Percentiles rank a stretch among this genome's conserved stretches.
These are phyloP conservation scores for Chlorodrepanis virens DNA, from an alignment of 2,113 vertebrate genomes.

Conservation along the genomic window DNA sequence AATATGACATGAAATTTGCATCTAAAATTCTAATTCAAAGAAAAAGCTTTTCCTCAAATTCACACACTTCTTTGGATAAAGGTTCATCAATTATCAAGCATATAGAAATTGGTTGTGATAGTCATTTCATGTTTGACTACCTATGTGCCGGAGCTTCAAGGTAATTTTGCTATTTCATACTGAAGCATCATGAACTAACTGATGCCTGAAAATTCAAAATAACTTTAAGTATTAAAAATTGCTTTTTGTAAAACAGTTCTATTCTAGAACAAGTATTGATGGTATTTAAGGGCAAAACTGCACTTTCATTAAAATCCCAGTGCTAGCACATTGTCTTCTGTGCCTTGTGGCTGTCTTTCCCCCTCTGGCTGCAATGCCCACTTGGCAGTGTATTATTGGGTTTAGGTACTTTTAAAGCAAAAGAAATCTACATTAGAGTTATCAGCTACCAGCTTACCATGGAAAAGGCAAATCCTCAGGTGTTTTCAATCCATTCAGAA, in stretches of 20 bases:
- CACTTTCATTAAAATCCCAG: neutral
- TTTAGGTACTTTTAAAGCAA: constrained; percentile 13
- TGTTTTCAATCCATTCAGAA: neutral
- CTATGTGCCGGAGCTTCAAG: neutral
- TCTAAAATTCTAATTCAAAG: neutral
- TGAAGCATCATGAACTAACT: constrained; percentile 9
- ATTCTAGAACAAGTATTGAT: neutral
- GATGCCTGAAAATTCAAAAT: constrained; percentile 2
- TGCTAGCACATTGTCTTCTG: neutral
- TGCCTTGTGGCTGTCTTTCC: neutral
- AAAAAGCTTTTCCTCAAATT: neutral
- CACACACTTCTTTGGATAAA: neutral
- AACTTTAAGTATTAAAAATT: constrained; percentile 4
- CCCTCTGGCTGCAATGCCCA: neutral
- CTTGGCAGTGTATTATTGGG: neutral
- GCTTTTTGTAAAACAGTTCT: neutral
- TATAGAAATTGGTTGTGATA: neutral
- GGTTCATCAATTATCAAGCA: neutral
- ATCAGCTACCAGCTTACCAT: neutral
- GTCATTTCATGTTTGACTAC: neutral
- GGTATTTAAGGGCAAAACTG: neutral
- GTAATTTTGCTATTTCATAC: neutral
- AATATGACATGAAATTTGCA: neutral
- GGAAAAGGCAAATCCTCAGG: constrained; percentile 2
- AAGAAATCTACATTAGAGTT: constrained; percentile 30